Conservation (phyloP, 2,113 vertebrate species). For the Numenius arquata region DNA sequence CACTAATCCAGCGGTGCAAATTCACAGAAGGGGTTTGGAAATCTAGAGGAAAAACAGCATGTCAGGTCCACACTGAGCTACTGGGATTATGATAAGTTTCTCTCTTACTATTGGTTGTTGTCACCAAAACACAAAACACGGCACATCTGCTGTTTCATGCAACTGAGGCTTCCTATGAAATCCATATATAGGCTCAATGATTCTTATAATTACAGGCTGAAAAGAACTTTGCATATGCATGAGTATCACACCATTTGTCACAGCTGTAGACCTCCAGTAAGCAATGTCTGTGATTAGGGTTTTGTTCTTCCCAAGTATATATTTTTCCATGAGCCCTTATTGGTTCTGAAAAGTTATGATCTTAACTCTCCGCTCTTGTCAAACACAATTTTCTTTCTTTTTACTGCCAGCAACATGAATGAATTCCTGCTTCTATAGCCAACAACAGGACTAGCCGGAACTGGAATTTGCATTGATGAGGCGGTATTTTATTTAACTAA, state of each 20-base stretch:
- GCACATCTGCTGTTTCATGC: slow-evolving; percentile 53
- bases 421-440: slow-evolving; percentile 50
- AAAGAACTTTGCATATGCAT: slow-evolving; percentile 65
- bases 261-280: slow-evolving; percentile 63
- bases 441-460: slow-evolving; percentile 44
- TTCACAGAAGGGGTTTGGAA: not conserved
- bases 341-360: slow-evolving; percentile 69
- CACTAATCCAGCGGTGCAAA: not conserved
- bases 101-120: slow-evolving; percentile 30
- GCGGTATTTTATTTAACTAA: slow-evolving; percentile 58
- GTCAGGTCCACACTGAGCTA: not conserved
- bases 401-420: slow-evolving; percentile 48
- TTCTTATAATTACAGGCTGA: slow-evolving; percentile 59
- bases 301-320: slow-evolving; percentile 65
- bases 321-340: slow-evolving; percentile 55
- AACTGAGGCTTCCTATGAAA: slow-evolving; percentile 39
- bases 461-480: slow-evolving; percentile 55
- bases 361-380: slow-evolving; percentile 61
- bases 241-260: slow-evolving; percentile 61
- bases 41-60: not conserved
- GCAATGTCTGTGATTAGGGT: slow-evolving; percentile 56
- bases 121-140: slow-evolving; percentile 47
- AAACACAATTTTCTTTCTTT: slow-evolving; percentile 63
- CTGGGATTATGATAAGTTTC: not conserved
- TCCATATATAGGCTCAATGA: slow-evolving; percentile 43